Percentiles rank a stretch among this genome's conserved stretches.
phyloP scores from a whole-genome alignment of 1,140 invertebrate genomes.

The Monomorium pharaonis region DNA sequence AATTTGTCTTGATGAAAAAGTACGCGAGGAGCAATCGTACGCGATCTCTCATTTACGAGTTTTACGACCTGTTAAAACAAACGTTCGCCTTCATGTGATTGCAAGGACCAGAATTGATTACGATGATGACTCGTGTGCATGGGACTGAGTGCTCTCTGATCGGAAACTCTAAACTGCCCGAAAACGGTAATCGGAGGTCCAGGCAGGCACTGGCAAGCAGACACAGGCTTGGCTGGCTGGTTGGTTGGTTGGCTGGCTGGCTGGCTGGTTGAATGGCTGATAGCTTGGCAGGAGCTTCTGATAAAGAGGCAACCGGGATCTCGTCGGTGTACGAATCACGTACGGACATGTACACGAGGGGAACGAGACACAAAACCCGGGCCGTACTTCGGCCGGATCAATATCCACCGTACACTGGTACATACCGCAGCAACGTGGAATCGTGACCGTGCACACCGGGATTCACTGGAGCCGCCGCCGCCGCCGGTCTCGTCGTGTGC shows the following conservation, averaged over 20 bases:
- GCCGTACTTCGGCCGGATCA: conserved; percentile 61
- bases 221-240: background rate
- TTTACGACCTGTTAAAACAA: background rate
- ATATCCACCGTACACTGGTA: conserved; percentile 54
- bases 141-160: background rate
- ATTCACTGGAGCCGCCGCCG: conserved; percentile 15
- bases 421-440: conserved; percentile 20
- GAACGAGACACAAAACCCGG: conserved; percentile 21
- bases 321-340: conserved; percentile 47
- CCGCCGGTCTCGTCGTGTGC: background rate
- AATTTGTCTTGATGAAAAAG: background rate
- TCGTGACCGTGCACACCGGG: conserved; percentile 60
- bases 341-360: conserved; percentile 15
- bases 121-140: background rate
- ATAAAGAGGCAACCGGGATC: conserved; percentile 41
- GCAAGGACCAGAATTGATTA: background rate
- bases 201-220: background rate
- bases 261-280: background rate
- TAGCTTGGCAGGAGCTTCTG: background rate
- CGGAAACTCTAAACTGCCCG: background rate
- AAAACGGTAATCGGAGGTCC: background rate
- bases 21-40: background rate
- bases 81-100: background rate
- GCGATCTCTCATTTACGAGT: background rate
- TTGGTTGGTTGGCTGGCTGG: background rate